Conservation (phyloP, 1,140 invertebrate genomes). For the Aphelenchoides fujianensis region DNA sequence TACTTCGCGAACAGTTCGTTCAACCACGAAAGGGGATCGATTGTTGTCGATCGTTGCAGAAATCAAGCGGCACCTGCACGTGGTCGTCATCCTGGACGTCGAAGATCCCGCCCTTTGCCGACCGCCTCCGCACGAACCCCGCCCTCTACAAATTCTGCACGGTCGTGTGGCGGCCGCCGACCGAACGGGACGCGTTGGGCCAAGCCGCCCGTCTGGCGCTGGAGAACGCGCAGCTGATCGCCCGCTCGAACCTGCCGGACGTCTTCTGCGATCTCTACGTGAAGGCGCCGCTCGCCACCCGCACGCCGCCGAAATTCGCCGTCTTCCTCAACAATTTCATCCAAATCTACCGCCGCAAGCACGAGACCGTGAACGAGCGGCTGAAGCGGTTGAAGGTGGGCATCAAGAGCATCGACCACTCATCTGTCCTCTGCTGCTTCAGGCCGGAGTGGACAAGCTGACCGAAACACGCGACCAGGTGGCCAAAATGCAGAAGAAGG, state of each 20-base stretch:
- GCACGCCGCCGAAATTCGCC: constrained; percentile 68
- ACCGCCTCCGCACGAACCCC: constrained; percentile 75
- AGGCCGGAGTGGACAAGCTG: constrained; percentile 86
- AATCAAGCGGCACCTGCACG: constrained; percentile 76
- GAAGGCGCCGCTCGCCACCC: constrained; percentile 59
- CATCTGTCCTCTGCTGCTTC: constrained; percentile 57
- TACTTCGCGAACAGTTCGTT: constrained; percentile 74
- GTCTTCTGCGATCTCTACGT: constrained; percentile 66
- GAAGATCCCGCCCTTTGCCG: constrained; percentile 70
- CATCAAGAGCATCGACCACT: background rate
- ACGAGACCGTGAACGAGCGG: constrained; percentile 65
- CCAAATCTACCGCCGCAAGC: constrained; percentile 68
- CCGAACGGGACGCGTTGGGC: constrained; percentile 68
- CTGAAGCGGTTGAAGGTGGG: constrained; percentile 69
- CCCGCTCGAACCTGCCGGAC: background rate
- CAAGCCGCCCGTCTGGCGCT: constrained; percentile 49
- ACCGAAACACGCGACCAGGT: constrained; percentile 81
- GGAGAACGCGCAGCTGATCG: background rate
- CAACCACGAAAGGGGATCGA: background rate
- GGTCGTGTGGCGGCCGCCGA: constrained; percentile 73
- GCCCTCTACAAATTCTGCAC: constrained; percentile 75
- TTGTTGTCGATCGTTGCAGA: constrained; percentile 65
- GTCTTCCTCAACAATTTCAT: constrained; percentile 69
- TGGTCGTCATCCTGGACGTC: constrained; percentile 79
- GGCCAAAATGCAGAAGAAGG: constrained; percentile 80